Percentiles rank a stretch among this genome's conserved stretches.
phyloP scores from a whole-genome alignment of 2,888 invertebrate species.

The Agrilus biguttatus region DNA sequence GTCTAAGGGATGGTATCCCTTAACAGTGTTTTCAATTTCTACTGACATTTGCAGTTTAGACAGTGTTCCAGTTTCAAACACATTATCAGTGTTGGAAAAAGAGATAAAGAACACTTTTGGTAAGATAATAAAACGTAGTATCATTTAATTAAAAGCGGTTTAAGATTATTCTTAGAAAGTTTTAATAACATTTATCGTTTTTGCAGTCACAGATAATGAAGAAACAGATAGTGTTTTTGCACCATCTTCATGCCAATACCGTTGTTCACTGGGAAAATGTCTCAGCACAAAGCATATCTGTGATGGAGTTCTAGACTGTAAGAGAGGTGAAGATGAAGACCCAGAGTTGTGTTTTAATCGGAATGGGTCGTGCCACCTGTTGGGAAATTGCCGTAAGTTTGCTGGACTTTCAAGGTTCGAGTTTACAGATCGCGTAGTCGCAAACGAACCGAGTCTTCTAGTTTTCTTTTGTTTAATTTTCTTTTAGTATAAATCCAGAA shows the following conservation, averaged over 20 bases:
- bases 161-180: neutral
- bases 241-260: slow-evolving; percentile 9
- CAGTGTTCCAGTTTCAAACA: too few species aligned
- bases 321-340: slow-evolving; percentile 53
- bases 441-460: neutral
- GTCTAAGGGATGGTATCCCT: slow-evolving; percentile 54
- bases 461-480: slow-evolving; percentile 1
- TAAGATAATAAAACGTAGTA: slow-evolving; percentile 17
- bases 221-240: too few species aligned
- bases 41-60: slow-evolving; percentile 9
- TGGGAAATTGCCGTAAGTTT: slow-evolving; percentile 19
- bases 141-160: too few species aligned
- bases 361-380: slow-evolving; percentile 17
- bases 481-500: neutral
- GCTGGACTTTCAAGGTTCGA: neutral
- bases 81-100: slow-evolving; percentile 32
- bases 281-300: slow-evolving; percentile 43
- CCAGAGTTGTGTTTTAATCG: slow-evolving; percentile 29
- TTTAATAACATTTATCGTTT: slow-evolving; percentile 4
- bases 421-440: neutral
- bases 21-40: slow-evolving; percentile 40
- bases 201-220: slow-evolving; percentile 4
- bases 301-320: slow-evolving; percentile 53
- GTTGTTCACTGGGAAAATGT: slow-evolving; percentile 59
- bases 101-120: slow-evolving; percentile 37